A percentile compares a stretch with the other conserved stretches of the same genome.
These are phyloP conservation scores for Brevimyrus niger DNA, from an alignment of 2,113 vertebrate genomes.

Conservation along the genomic window DNA sequence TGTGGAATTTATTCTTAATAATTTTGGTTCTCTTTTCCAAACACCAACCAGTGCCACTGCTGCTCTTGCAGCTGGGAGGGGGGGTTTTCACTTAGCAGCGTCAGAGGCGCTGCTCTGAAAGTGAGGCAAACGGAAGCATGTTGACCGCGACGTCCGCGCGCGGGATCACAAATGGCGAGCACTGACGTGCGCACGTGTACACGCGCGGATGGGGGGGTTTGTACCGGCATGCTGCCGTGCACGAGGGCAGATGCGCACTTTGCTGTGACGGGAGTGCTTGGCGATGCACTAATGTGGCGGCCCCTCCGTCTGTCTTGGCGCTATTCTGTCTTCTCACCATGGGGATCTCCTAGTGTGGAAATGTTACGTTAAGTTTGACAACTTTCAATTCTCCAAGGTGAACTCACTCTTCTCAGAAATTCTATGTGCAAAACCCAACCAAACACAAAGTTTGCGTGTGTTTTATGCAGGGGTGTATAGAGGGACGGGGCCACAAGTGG, in stretches of 20 bases:
- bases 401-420: not conserved
- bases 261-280: no score
- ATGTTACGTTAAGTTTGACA: not conserved
- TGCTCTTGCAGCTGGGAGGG: not conserved
- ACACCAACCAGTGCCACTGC: no score
- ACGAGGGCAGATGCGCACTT: not conserved
- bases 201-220: not conserved
- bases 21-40: conserved; percentile 5
- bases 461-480: not conserved
- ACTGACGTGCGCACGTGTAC: not conserved
- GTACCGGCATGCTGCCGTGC: not conserved
- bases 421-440: not conserved
- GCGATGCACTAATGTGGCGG: not conserved
- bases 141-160: not conserved
- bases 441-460: not conserved
- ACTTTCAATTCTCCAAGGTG: not conserved
- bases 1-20: not conserved
- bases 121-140: not conserved
- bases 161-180: not conserved
- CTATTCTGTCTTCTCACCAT: not conserved
- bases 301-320: not conserved
- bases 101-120: not conserved
- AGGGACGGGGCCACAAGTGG: not conserved
- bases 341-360: not conserved
- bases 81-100: not conserved